A percentile compares a stretch with the other conserved stretches of the same genome.
These are phyloP conservation scores for Epizoanthus rinbou DNA, from an alignment of 92 coral and sea anemone species.

Conservation along the genomic window DNA sequence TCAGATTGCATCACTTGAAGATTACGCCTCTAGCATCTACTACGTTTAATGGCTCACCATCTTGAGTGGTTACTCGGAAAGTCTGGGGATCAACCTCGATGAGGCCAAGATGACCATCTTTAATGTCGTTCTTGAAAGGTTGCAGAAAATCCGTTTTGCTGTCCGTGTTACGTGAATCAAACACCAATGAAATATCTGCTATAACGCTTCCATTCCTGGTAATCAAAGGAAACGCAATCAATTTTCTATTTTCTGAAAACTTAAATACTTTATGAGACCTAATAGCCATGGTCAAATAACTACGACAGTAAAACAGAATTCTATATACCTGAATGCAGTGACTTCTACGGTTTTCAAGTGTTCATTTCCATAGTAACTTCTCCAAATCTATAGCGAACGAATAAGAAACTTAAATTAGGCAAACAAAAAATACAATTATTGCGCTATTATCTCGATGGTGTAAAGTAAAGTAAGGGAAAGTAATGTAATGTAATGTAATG, in stretches of 20 bases:
- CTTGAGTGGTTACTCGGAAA: background rate
- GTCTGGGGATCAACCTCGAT: background rate
- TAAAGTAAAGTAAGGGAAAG: no score
- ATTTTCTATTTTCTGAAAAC: background rate
- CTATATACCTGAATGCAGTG: background rate
- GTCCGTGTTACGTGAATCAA: background rate
- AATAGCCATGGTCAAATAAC: background rate
- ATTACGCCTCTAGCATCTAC: background rate
- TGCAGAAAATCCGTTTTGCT: background rate
- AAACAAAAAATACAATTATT: no score
- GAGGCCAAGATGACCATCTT: slow-evolving; percentile 7
- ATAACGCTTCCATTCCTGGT: slow-evolving; percentile 14
- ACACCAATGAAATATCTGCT: slow-evolving; percentile 10
- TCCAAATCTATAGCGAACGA: background rate
- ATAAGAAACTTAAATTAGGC: background rate
- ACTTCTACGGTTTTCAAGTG: background rate
- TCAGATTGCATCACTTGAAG: no score
- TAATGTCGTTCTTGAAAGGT: slow-evolving; percentile 8
- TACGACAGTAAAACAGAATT: no score
- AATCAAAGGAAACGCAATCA: background rate
- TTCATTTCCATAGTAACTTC: background rate
- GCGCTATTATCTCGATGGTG: no score
- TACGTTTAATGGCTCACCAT: background rate
- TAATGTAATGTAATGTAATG: no score
- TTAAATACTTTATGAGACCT: background rate